A percentile compares a stretch with the other conserved stretches of the same genome.
phyloP scores from a whole-genome alignment of 2,888 invertebrate genomes.

The Hypomecis atomaria region DNA sequence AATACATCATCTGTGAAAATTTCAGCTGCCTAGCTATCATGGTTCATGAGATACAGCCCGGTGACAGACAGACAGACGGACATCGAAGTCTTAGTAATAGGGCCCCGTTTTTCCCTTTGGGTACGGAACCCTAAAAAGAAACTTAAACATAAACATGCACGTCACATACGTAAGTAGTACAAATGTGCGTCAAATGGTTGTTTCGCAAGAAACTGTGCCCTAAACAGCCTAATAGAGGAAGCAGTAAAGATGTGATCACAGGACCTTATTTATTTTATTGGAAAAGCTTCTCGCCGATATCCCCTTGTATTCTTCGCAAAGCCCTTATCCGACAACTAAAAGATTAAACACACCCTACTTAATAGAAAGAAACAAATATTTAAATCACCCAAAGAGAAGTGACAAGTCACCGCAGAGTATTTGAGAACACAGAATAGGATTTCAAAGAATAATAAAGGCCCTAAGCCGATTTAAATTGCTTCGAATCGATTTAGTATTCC shows the following conservation, averaged over 20 bases:
- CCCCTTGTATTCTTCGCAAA: conserved; percentile 8
- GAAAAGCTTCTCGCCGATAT: conserved; percentile 5
- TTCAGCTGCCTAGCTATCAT: no score
- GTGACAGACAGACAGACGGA: no score
- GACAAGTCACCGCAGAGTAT: conserved; percentile 29
- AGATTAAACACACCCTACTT: conserved; percentile 10
- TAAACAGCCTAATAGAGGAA: neutral
- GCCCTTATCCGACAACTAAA: conserved; percentile 6
- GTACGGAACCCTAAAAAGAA: no score
- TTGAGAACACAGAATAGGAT: conserved; percentile 35
- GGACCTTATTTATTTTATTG: conserved; percentile 14
- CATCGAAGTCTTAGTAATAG: no score
- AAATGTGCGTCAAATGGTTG: neutral
- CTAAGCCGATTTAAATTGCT: conserved; percentile 37
- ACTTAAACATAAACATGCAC: no score
- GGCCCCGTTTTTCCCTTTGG: no score
- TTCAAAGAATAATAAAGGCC: conserved; percentile 34
- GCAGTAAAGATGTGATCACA: conserved; percentile 7
- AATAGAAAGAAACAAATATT: conserved; percentile 27
- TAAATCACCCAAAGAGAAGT: conserved; percentile 25
- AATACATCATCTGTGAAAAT: no score
- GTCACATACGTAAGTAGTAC: neutral
- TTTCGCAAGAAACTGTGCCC: neutral
- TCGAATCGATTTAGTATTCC: conserved; percentile 36
- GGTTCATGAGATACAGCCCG: no score